phyloP scores from a whole-genome alignment of 2,113 vertebrate species.

The Pelodiscus sinensis region DNA sequence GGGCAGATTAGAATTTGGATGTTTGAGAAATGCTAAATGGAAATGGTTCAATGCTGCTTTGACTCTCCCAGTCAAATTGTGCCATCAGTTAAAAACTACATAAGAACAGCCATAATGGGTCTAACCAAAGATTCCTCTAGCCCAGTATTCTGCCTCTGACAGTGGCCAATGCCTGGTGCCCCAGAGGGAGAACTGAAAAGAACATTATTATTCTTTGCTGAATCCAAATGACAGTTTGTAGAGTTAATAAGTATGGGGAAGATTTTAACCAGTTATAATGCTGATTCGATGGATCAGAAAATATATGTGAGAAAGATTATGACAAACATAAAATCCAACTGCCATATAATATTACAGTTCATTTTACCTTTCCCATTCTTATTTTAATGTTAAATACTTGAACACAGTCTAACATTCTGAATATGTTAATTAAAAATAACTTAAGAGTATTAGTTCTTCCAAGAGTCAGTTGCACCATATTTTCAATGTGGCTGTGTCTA shows the following conservation, averaged over 20 bases:
- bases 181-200: not conserved
- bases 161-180: too few species aligned
- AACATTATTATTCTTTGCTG: slow-evolving; percentile 54
- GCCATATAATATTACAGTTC: slow-evolving; percentile 16
- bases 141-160: too few species aligned
- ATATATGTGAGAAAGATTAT: slow-evolving; percentile 33
- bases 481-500: too few species aligned
- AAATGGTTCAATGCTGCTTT: slow-evolving; percentile 41
- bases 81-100: slow-evolving; percentile 45
- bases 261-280: slow-evolving; percentile 43
- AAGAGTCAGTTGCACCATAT: slow-evolving; percentile 28
- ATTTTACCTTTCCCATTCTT: slow-evolving; percentile 41
- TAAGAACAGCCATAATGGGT: too few species aligned
- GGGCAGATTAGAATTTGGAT: slow-evolving; percentile 43
- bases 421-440: slow-evolving; percentile 45
- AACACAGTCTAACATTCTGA: slow-evolving; percentile 46
- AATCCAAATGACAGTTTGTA: slow-evolving; percentile 54
- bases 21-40: slow-evolving; percentile 35
- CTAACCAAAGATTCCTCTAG: too few species aligned
- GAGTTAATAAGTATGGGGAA: not conserved
- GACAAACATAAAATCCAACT: slow-evolving; percentile 29
- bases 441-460: slow-evolving; percentile 15
- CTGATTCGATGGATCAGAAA: slow-evolving; percentile 55
- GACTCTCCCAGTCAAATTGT: slow-evolving; percentile 52
- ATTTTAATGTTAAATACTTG: slow-evolving; percentile 44